A percentile compares a stretch with the other conserved stretches of the same genome.
Conservation (phyloP, 1,140 invertebrate genomes). For the Notospermus geniculatus region DNA sequence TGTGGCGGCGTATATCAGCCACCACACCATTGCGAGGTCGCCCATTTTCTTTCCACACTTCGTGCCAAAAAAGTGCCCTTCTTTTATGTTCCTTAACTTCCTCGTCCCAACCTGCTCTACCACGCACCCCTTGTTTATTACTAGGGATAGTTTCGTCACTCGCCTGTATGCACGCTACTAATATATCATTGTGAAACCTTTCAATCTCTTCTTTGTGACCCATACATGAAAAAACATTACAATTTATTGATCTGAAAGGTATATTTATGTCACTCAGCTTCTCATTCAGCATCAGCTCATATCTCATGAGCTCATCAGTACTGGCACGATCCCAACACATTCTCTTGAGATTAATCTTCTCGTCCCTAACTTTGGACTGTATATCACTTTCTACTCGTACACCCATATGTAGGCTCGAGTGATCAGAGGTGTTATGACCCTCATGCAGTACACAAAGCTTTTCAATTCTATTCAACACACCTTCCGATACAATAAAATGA, state of each 20-base stretch:
- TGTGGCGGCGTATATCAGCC: background rate
- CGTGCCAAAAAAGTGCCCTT: constrained; percentile 1
- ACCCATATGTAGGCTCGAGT: no score
- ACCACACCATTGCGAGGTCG: background rate
- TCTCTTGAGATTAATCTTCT: no score
- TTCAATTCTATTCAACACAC: background rate
- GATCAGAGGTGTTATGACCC: no score
- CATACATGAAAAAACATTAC: background rate
- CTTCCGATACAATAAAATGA: background rate
- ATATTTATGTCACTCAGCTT: no score
- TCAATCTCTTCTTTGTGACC: background rate
- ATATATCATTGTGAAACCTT: background rate
- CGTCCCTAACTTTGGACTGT: no score
- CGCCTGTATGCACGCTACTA: background rate
- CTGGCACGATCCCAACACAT: no score
- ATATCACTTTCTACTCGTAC: no score
- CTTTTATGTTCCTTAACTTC: background rate
- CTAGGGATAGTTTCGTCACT: no score
- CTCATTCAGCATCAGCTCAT: no score
- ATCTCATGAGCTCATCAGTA: no score
- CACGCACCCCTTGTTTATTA: background rate
- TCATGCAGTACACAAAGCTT: no score
- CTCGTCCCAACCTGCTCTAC: constrained; percentile 1
- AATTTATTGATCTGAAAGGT: background rate
- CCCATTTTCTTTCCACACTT: background rate